A percentile compares a stretch with the other conserved stretches of the same genome.
These are phyloP conservation scores for Cyprinodon diabolis DNA, from an alignment of 2,797 vertebrate species.

Conservation along the genomic window DNA sequence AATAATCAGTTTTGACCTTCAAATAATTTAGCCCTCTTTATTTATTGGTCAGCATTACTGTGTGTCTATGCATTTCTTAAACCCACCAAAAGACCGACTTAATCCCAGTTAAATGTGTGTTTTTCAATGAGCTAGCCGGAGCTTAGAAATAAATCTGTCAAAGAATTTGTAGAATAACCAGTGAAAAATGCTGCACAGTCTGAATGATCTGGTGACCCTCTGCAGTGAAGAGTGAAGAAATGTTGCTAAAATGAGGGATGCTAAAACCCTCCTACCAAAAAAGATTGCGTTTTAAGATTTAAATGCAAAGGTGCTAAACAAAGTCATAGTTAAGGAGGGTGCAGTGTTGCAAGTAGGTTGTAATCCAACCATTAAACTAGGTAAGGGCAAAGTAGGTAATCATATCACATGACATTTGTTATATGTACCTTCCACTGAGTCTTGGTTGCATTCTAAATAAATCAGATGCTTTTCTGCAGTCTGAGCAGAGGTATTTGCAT, in stretches of 20 bases:
- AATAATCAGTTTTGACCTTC: too few relatives aligned
- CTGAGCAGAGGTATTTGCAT: constrained; percentile 53
- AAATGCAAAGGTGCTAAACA: too few relatives aligned
- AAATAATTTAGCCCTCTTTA: too few relatives aligned
- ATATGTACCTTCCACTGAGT: constrained; percentile 42
- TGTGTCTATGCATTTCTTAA: not conserved
- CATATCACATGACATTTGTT: constrained; percentile 62
- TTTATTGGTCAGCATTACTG: too few relatives aligned
- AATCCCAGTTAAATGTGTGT: not conserved
- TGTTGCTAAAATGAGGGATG: not conserved
- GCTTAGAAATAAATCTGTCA: not conserved
- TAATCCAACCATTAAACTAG: constrained; percentile 34
- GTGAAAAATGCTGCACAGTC: not conserved
- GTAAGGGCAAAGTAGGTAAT: constrained; percentile 54
- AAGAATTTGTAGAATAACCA: not conserved
- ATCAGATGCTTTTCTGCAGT: constrained; percentile 31
- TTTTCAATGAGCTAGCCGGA: not conserved
- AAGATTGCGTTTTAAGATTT: too few relatives aligned
- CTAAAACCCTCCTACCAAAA: not conserved
- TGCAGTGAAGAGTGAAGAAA: not conserved
- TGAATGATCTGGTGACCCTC: not conserved
- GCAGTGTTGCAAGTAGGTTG: not conserved
- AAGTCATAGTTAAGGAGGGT: not conserved
- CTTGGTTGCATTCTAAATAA: constrained; percentile 64
- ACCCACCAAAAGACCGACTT: not conserved